phyloP scores from a whole-genome alignment of 2,797 vertebrate genomes.

The Anguilla megastoma region DNA sequence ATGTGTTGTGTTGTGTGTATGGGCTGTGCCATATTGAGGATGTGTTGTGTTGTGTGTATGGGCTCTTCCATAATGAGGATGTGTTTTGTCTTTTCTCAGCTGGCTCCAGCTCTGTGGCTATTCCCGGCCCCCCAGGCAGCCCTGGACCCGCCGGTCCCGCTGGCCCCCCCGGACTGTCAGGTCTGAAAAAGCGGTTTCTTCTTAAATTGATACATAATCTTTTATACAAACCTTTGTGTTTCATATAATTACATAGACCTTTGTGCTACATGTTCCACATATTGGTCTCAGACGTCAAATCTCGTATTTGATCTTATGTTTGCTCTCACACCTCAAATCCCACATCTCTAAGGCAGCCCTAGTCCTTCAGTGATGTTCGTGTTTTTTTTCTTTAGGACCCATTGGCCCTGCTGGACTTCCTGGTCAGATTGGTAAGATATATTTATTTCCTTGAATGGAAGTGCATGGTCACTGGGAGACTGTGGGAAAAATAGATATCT shows the following conservation, averaged over 20 bases:
- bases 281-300: neutral
- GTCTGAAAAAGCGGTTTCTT: slow-evolving; percentile 54
- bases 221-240: neutral
- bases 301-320: too few relatives aligned
- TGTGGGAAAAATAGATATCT: neutral
- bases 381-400: slow-evolving; percentile 72
- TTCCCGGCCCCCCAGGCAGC: slow-evolving; percentile 85
- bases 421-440: slow-evolving; percentile 80
- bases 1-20: too few relatives aligned
- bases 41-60: too few relatives aligned
- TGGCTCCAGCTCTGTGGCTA: slow-evolving; percentile 73
- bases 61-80: too few relatives aligned
- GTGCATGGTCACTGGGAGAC: neutral
- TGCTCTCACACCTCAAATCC: neutral
- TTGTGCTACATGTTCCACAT: neutral
- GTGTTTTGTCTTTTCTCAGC: slow-evolving; percentile 65
- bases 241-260: neutral
- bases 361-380: neutral
- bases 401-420: slow-evolving; percentile 86
- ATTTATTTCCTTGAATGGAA: neutral
- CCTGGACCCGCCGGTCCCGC: slow-evolving; percentile 75
- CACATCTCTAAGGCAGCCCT: neutral
- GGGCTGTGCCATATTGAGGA: neutral
- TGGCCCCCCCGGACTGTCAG: slow-evolving; percentile 84
- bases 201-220: neutral